phyloP scores from a whole-genome alignment of 1,140 invertebrate species.

The Dufourea novaeangliae region DNA sequence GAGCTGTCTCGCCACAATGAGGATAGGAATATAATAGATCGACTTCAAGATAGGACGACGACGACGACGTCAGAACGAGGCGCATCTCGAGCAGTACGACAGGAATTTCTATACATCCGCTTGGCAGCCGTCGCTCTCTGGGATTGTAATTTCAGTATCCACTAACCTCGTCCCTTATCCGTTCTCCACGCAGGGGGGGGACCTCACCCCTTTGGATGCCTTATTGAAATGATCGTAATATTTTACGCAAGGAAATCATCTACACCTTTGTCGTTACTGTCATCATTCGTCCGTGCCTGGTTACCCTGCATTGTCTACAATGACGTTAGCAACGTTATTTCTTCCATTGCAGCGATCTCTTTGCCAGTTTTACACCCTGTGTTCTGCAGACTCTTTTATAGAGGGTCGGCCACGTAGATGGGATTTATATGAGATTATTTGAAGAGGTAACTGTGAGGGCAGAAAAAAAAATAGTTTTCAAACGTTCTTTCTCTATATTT shows the following conservation, averaged over 20 bases:
- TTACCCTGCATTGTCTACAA: no score
- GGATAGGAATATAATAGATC: constrained; percentile 52
- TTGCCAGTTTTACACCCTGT: no score
- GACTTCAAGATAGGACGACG: constrained; percentile 44
- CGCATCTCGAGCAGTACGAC: constrained; percentile 36
- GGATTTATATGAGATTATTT: no score
- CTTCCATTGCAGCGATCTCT: neutral
- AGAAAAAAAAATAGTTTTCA: no score
- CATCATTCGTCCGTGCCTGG: neutral
- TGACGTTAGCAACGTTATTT: constrained; percentile 1
- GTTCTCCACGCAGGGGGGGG: neutral
- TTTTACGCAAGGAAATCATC: constrained; percentile 29
- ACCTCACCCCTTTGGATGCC: neutral
- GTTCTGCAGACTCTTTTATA: no score
- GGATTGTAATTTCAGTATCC: constrained; percentile 59
- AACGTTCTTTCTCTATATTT: no score
- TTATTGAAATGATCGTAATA: constrained; percentile 24
- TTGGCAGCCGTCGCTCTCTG: constrained; percentile 27
- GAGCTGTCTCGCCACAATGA: constrained; percentile 42
- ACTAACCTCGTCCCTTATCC: constrained; percentile 29
- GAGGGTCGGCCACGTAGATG: no score
- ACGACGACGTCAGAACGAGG: constrained; percentile 21
- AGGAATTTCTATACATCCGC: constrained; percentile 49
- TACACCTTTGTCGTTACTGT: neutral
- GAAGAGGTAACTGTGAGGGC: no score